A percentile compares a stretch with the other conserved stretches of the same genome.
phyloP scores from a whole-genome alignment of 1,140 invertebrate genomes.

The Aphis gossypii region DNA sequence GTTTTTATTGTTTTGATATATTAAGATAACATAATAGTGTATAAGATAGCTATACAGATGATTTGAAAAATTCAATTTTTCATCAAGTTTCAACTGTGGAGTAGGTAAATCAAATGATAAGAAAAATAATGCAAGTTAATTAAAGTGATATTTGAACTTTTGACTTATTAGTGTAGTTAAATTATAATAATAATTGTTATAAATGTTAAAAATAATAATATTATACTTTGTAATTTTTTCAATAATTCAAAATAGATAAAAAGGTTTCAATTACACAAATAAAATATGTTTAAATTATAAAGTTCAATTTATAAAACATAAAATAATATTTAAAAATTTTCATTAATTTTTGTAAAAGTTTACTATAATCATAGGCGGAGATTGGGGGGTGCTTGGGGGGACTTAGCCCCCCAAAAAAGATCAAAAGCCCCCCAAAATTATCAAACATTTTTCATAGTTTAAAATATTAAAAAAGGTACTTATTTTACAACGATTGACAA shows the following conservation, averaged over 20 bases:
- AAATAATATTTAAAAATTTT: neutral
- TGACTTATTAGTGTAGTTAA: neutral
- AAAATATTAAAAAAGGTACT: too few species aligned
- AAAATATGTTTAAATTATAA: neutral
- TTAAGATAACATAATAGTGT: neutral
- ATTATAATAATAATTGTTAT: neutral
- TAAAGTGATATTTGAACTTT: too few species aligned
- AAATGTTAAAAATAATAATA: neutral
- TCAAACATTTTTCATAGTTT: too few species aligned
- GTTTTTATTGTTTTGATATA: neutral
- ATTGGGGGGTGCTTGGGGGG: too few species aligned
- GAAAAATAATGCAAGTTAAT: neutral
- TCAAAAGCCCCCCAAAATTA: too few species aligned
- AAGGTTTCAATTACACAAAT: neutral
- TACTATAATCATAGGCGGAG: too few species aligned
- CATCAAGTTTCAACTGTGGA: too few species aligned
- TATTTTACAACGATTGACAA: too few species aligned
- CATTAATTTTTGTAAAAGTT: neutral
- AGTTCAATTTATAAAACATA: neutral
- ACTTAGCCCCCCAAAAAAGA: too few species aligned
- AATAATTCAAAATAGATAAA: neutral
- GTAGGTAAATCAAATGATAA: neutral
- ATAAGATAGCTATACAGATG: neutral
- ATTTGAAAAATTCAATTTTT: neutral
- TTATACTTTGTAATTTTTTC: neutral